Conservation (phyloP, 2,797 vertebrate genomes). For the Leucoraja ocellata region DNA sequence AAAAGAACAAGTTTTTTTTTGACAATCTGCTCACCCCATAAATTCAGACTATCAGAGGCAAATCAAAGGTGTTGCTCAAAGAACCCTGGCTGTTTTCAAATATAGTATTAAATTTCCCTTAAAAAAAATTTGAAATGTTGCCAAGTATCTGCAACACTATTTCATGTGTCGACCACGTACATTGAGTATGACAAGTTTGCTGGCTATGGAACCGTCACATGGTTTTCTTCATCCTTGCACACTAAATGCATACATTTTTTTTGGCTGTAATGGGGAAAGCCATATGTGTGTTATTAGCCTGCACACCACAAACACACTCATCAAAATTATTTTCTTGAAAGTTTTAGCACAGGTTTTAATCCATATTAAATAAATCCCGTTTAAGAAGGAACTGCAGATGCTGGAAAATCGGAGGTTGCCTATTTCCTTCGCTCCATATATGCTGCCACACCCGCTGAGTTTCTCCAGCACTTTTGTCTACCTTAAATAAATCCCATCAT, state of each 20-base stretch:
- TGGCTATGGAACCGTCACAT: neutral
- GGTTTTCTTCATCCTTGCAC: neutral
- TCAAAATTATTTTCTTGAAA: neutral
- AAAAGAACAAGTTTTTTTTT: neutral
- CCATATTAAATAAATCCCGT: neutral
- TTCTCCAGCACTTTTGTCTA: no score
- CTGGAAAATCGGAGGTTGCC: no score
- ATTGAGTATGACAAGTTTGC: neutral
- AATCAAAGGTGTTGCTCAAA: constrained; percentile 12
- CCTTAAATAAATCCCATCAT: neutral
- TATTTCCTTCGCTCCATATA: no score
- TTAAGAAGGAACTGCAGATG: no score
- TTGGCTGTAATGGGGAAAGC: neutral
- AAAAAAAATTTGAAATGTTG: neutral
- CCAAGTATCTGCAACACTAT: neutral
- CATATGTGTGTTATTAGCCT: neutral
- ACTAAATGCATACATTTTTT: neutral
- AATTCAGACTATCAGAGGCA: constrained; percentile 34
- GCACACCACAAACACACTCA: neutral
- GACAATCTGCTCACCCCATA: constrained; percentile 9
- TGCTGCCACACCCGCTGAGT: no score
- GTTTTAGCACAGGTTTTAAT: neutral
- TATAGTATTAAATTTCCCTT: constrained; percentile 15
- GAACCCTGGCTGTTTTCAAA: neutral
- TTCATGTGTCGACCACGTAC: neutral